A percentile compares a stretch with the other conserved stretches of the same genome.
Evolutionary conservation across 2,797 vertebrate species (phyloP).

Genomic region (Simalia tracyae): DNA sequence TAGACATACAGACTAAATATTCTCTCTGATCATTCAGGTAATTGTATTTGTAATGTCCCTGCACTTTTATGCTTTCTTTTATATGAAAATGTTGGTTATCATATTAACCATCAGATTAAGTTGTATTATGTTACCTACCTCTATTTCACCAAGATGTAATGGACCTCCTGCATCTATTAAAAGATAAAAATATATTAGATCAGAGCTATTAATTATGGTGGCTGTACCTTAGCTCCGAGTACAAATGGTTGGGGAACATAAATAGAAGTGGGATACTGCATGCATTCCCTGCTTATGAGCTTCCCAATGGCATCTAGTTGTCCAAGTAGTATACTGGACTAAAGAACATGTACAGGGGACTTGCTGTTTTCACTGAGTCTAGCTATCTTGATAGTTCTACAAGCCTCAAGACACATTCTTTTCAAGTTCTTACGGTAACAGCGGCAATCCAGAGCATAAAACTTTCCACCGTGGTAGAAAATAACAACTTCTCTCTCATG

Average conservation of each 20-base stretch:
- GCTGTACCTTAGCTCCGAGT: background rate
- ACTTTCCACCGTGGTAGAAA: slow-evolving; percentile 80
- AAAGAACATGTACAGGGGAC: background rate
- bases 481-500: slow-evolving; percentile 85
- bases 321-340: background rate
- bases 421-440: slow-evolving; percentile 88
- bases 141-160: slow-evolving; percentile 87
- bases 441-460: slow-evolving; percentile 87
- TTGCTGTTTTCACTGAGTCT: background rate
- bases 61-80: background rate
- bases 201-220: background rate
- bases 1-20: background rate
- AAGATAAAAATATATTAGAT: slow-evolving; percentile 38
- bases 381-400: slow-evolving; percentile 8
- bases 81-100: background rate
- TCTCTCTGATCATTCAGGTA: background rate
- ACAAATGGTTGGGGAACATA: background rate
- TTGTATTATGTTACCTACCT: slow-evolving; percentile 75
- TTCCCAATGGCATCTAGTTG: background rate
- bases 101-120: background rate
- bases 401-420: slow-evolving; percentile 1
- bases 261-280: background rate
- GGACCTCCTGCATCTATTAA: slow-evolving; percentile 85
- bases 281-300: background rate
- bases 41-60: background rate